A percentile compares a stretch with the other conserved stretches of the same genome.
These are phyloP conservation scores for Cassiopea andromeda DNA, from an alignment of 30 jellyfish, hydroid and myxozoan species.

Conservation along the genomic window DNA sequence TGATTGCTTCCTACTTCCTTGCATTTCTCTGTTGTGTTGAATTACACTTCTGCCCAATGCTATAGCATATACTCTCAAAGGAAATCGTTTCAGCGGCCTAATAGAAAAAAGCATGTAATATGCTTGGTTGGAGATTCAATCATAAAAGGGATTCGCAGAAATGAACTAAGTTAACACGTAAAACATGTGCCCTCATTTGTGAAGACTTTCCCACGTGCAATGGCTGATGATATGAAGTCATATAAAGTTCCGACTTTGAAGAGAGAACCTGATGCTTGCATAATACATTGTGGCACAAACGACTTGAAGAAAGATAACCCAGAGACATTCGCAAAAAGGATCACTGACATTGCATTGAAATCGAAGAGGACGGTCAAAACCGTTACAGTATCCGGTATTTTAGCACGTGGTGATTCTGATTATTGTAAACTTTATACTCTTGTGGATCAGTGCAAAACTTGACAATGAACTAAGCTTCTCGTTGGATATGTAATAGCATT, in stretches of 20 bases:
- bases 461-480: no score
- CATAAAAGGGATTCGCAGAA: slow-evolving; percentile 18
- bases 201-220: slow-evolving; percentile 45
- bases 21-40: no score
- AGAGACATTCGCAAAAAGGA: slow-evolving; percentile 28
- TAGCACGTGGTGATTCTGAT: slow-evolving; percentile 25
- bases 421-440: no score
- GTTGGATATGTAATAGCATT: no score
- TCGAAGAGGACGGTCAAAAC: not conserved
- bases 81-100: not conserved
- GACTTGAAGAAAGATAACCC: slow-evolving; percentile 26
- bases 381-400: slow-evolving; percentile 30
- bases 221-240: slow-evolving; percentile 14
- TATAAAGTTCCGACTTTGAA: slow-evolving; percentile 22
- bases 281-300: slow-evolving; percentile 13
- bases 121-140: slow-evolving; percentile 21
- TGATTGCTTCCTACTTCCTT: no score
- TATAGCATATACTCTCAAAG: no score
- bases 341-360: slow-evolving; percentile 7
- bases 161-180: not conserved
- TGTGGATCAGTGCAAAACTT: no score
- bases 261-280: slow-evolving; percentile 14
- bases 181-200: slow-evolving; percentile 5
- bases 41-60: no score
- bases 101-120: not conserved